Evolutionary conservation across 2,888 invertebrate genomes (phyloP), one percentile per base, ranked within the genome.

Genomic region (Trilocha varians): DNA sequence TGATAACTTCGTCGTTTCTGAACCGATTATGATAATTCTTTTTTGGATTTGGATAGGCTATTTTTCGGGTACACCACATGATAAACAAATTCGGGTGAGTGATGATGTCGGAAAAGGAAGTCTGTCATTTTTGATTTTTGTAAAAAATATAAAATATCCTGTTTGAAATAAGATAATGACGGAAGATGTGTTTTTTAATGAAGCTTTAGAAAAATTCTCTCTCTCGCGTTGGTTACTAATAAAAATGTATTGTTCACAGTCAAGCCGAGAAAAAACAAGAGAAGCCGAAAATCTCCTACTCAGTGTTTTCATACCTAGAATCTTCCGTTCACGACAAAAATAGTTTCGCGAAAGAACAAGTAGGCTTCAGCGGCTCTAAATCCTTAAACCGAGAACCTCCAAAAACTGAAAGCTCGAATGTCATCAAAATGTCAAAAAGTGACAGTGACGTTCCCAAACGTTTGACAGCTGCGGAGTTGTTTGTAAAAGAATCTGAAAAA

Each of bases 231-330:
- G n/a, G n/a, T n/a, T n/a, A n/a, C n/a, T n/a, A n/a, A n/a, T n/a
- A n/a, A n/a, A n/a, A n/a, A n/a, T n/a, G n/a, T n/a, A n/a, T 58
- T 55, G 45, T 64, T 62, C 52, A 47, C 70, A 88, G 88, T 43
- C 66, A 70, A n/a, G 84, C 87, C 45, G 51, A 62, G 9, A 62
- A 65, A 32, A 74, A 70, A 42, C 73, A 74, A 38, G 77, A 78
- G 15, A 85, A 87, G n/a, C 88, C 89, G 35, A 91, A 91, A 59
- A 83, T 89, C 0, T 89, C 91, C 1, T 91, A 89, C 71, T 91
- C 93, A 0, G 89, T 95, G 41, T 96, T 95, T 59, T 92, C 94
- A 53, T 93, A 93, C 48, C 68, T 94, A 48, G 90, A 92, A 66
- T 84, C 82, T 2, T 87, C 88, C 0, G 68, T 89, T 1, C 88